These are phyloP conservation scores for Odontothrips loti DNA, from an alignment of 2,888 invertebrate genomes.

Conservation along the genomic window DNA sequence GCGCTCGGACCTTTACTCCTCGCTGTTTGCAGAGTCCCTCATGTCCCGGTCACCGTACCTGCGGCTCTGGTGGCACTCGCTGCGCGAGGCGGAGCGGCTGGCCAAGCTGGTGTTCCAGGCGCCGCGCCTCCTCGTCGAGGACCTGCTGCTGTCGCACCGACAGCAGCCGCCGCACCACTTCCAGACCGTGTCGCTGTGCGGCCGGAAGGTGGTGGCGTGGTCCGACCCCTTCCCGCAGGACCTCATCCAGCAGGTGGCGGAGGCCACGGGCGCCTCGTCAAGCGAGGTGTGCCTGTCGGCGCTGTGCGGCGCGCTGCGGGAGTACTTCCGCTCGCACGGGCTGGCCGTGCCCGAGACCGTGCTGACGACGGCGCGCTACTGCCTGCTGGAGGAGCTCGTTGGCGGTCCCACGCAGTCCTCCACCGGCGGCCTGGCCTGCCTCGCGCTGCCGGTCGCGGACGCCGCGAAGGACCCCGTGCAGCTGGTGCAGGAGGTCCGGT, in stretches of 20 bases:
- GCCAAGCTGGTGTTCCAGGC: conserved; percentile 48
- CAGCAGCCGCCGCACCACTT: conserved; percentile 47
- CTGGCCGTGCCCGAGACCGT: conserved; percentile 55
- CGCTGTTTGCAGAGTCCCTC: neutral
- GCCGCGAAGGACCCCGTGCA: conserved; percentile 47
- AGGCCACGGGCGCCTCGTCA: conserved; percentile 57
- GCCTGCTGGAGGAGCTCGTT: conserved; percentile 56
- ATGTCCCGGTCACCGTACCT: conserved; percentile 8
- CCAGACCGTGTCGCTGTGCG: conserved; percentile 64
- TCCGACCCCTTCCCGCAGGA: conserved; percentile 60
- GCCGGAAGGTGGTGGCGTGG: conserved; percentile 66
- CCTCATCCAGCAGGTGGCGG: conserved; percentile 55
- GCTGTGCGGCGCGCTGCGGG: conserved; percentile 59
- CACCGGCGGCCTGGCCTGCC: conserved; percentile 59
- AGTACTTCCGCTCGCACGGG: conserved; percentile 54
- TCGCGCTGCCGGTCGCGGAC: conserved; percentile 56
- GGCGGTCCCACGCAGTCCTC: conserved; percentile 52
- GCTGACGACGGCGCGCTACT: conserved; percentile 60
- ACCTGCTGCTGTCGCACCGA: conserved; percentile 54
- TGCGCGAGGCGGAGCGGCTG: neutral
- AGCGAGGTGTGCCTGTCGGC: conserved; percentile 62
- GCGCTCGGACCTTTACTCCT: neutral
- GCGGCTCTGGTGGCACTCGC: conserved; percentile 8
- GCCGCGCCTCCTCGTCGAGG: conserved; percentile 54
- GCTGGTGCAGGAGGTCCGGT: conserved; percentile 47